Base-by-base conservation (phyloP, 2,797 vertebrate species). In the Tokudaia tokunoshimensis region DNA sequence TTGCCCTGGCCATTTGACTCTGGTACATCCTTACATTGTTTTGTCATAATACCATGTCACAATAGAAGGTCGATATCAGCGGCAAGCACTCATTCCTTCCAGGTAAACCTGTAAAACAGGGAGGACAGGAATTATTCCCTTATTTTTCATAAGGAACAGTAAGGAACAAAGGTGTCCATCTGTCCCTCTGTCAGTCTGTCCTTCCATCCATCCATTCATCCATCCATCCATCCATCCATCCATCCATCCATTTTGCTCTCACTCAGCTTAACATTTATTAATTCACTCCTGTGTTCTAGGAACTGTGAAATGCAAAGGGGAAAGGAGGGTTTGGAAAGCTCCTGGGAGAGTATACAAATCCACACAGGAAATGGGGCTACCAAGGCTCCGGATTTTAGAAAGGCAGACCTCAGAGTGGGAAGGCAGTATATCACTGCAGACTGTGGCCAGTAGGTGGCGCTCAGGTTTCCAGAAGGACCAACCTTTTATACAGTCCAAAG, bases 401-500 rank as follows among this genome's bases (percentile, higher is more conserved):
- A 29, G 57, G 12, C 84, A 95, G 65, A 12, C 12, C 31, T 3
- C 0, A 2, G 4, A 15, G 61, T 88, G 41, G 44, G 26, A 67
- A 1, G 12, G 52, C 26, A 11, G 44, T 52, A 3, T 83, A 74
- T 91, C 82, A 75, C 94, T 81, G 20, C 91, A 95, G 17, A 6
- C 6, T 22, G 0, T 61, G 34, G 65, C 94, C 98, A 92, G 96
- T 94, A 98, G 97, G 96, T 87, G 98, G 97, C 76, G 57, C 52
- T 85, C 70, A 44, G 65, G 72, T 70, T 41, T 84, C 55, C 94
- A 92, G 31, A 44, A 83, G 72, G 31, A 11, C 1, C 92, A 6
- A 1, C 41, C 24, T 52, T 1, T 1, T 2, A 47, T 65, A 0
- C 29, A 26, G 7, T 17, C 67, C 52, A 22, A 74, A 55, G 63